Evolutionary conservation across 2,113 vertebrate genomes (phyloP).

Genomic region (Scomber colias): DNA sequence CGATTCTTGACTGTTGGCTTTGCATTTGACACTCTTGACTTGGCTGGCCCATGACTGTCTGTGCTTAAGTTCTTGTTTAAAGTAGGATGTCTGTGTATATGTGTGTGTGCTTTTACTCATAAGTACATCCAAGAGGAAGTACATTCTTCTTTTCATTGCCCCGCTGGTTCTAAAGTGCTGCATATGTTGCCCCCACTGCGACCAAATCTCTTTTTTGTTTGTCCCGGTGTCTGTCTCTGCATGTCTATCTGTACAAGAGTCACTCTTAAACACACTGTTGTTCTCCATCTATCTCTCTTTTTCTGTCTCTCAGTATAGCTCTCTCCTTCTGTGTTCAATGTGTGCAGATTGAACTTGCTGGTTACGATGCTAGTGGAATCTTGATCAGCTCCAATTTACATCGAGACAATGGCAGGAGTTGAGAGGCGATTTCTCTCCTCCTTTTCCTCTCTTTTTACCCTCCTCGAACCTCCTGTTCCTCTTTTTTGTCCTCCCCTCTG

Average conservation of each 20-base stretch:
- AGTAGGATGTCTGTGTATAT: slow-evolving; percentile 11
- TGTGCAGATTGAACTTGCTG: slow-evolving; percentile 73
- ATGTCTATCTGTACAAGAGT: slow-evolving; percentile 52
- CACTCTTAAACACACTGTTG: slow-evolving; percentile 41
- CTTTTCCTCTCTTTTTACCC: slow-evolving; percentile 59
- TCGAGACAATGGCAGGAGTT: slow-evolving; percentile 84
- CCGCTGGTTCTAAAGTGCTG: slow-evolving; percentile 52
- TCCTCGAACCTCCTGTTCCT: slow-evolving; percentile 68
- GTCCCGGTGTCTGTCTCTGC: slow-evolving; percentile 31
- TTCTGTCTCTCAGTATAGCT: slow-evolving; percentile 33
- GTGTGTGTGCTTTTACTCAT: slow-evolving; percentile 5
- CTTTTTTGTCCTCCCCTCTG: slow-evolving; percentile 62
- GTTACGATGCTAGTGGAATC: slow-evolving; percentile 82
- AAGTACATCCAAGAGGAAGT: slow-evolving; percentile 9
- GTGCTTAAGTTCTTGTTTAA: slow-evolving; percentile 10
- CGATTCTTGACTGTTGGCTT: neutral
- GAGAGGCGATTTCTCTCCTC: slow-evolving; percentile 78
- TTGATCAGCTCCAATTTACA: slow-evolving; percentile 86
- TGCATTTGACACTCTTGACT: neutral
- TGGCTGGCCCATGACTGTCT: neutral
- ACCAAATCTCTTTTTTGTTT: slow-evolving; percentile 35
- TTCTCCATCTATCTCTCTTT: slow-evolving; percentile 39
- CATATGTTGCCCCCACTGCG: slow-evolving; percentile 44
- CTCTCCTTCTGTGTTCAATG: slow-evolving; percentile 46
- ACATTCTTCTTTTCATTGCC: slow-evolving; percentile 42